phyloP scores from a whole-genome alignment of 2,888 invertebrate genomes.

The Caenorhabditis afra region DNA sequence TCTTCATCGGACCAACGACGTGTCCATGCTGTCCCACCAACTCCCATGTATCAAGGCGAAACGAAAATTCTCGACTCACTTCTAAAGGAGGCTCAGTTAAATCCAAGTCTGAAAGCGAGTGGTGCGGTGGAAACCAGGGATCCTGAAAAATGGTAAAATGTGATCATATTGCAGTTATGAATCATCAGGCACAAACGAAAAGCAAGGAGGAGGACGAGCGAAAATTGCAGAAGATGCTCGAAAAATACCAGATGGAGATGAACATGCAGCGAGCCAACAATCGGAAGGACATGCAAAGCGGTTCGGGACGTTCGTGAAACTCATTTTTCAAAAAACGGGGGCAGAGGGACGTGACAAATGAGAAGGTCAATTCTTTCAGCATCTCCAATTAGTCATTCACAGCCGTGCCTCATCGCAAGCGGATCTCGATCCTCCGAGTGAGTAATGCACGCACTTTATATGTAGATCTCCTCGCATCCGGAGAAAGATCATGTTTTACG shows the following conservation, averaged over 20 bases:
- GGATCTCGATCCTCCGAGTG: conserved; percentile 65
- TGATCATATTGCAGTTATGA: too few relatives aligned
- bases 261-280: conserved; percentile 61
- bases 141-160: too few relatives aligned
- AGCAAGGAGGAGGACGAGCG: conserved; percentile 67
- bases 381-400: conserved; percentile 77
- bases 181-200: conserved; percentile 43
- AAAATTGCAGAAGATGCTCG: conserved; percentile 76
- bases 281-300: conserved; percentile 36
- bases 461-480: too few relatives aligned
- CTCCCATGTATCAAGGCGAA: conserved; percentile 60
- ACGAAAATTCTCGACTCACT: conserved; percentile 61
- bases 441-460: conserved; percentile 15
- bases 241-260: conserved; percentile 74
- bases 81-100: conserved; percentile 60
- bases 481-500: too few relatives aligned
- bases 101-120: conserved; percentile 55
- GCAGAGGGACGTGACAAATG: background rate
- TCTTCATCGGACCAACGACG: conserved; percentile 55
- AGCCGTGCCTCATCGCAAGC: conserved; percentile 75
- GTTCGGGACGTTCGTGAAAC: conserved; percentile 25
- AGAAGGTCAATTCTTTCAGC: conserved; percentile 33
- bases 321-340: too few relatives aligned
- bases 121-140: conserved; percentile 47
- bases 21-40: conserved; percentile 64